Base-by-base conservation (phyloP, 2,888 invertebrate genomes). In the Drosophila subquinaria region DNA sequence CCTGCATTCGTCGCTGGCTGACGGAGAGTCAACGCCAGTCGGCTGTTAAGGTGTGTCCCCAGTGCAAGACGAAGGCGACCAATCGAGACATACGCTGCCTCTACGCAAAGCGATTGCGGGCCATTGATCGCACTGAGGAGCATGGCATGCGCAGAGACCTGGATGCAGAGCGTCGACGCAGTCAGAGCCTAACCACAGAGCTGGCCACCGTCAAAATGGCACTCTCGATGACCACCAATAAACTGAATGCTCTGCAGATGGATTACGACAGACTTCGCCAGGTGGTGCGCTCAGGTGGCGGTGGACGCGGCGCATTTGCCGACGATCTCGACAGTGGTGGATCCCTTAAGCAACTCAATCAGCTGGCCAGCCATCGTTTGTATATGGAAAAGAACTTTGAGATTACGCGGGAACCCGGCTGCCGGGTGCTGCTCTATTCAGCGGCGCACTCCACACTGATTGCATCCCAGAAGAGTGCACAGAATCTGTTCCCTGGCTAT, bases 11-110 rank as follows among this genome's bases (percentile, higher is more conserved):
- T 1, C 92, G 92, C 69, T 95, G 93, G 93, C 67, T 93, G 3
- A 50, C 66, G 4, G 92, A 92, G 53, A 91, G 91, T 17, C 74
- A 79, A 5, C 83, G 88, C 0, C 91, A 91, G 59, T 89, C 91
- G 1, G 85, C 93, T 81, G 53, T 91, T 71, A 94, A 95, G 60
- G 94, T 94, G 0, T 98, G 98, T 91, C 98, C 98, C 0, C 97
- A 97, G 17, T 98, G 98, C 91, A 98, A 98, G 91, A 94, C 94
- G 40, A 95, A 94, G 90, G 96, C 97, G 0, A 87, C 93, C 0
- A 88, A 94, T 6, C 95, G 93, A 82, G 97, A 98, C 85, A 94
- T 98, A 59, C 93, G 98, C 40, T 94, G 94, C 76, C 94, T 98
- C 2, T 98, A 97, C 92, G 97, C 97, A 0, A 95, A 95, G 76